Evolutionary conservation across 2,797 vertebrate genomes (phyloP).

Genomic region (Sebastes jordani): DNA sequence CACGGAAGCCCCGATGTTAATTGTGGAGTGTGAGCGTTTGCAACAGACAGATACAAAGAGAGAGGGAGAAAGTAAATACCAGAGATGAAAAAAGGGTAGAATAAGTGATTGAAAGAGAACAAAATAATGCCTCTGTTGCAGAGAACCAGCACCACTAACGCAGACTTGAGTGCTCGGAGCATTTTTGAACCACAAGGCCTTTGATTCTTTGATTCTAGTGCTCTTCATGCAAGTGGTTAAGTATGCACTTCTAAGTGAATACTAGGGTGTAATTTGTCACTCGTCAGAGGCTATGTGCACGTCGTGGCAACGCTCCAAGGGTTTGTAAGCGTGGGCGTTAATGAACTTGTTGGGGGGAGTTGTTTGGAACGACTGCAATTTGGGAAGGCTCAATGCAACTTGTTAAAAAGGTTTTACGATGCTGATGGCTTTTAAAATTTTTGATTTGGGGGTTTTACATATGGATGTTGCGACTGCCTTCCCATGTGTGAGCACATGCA

Average conservation of each 20-base stretch:
- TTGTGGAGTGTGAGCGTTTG: slow-evolving; percentile 61
- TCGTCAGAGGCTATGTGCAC: slow-evolving; percentile 54
- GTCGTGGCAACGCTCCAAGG: slow-evolving; percentile 53
- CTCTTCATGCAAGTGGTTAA: slow-evolving; percentile 76
- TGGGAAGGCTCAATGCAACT: slow-evolving; percentile 32
- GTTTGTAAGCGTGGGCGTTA: slow-evolving; percentile 56
- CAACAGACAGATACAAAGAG: slow-evolving; percentile 10
- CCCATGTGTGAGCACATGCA: neutral
- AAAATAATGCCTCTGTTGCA: slow-evolving; percentile 50
- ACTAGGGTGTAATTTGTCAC: slow-evolving; percentile 71
- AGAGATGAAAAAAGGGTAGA: slow-evolving; percentile 26
- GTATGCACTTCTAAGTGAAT: slow-evolving; percentile 72
- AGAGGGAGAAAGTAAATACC: slow-evolving; percentile 24
- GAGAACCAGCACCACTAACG: slow-evolving; percentile 20
- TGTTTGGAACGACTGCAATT: slow-evolving; percentile 43
- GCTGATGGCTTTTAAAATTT: neutral
- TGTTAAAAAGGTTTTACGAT: slow-evolving; percentile 18
- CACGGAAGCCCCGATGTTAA: slow-evolving; percentile 70
- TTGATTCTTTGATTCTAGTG: slow-evolving; percentile 74
- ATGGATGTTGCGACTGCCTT: neutral
- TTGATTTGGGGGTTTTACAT: neutral
- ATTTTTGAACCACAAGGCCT: slow-evolving; percentile 50
- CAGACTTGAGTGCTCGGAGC: slow-evolving; percentile 44
- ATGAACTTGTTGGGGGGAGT: slow-evolving; percentile 59
- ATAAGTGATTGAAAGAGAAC: slow-evolving; percentile 42